A percentile compares a stretch with the other conserved stretches of the same genome.
phyloP scores from a whole-genome alignment of 2,888 invertebrate genomes.

The Smittia aterrima region DNA sequence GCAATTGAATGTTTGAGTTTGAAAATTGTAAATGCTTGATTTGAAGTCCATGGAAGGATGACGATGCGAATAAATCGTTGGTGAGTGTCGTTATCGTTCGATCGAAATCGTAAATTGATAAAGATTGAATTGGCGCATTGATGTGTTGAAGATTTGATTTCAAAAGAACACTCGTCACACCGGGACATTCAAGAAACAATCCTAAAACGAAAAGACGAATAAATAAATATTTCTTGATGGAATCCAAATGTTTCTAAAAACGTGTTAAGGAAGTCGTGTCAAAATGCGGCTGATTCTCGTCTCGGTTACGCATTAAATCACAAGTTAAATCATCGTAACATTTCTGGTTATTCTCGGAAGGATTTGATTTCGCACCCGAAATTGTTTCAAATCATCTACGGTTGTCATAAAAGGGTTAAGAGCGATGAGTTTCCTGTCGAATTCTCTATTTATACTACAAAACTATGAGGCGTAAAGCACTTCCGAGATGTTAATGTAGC shows the following conservation, averaged over 20 bases:
- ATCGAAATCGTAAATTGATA: conserved; percentile 87
- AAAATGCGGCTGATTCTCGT: too few species aligned
- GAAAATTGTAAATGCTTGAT: conserved; percentile 75
- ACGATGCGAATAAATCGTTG: conserved; percentile 69
- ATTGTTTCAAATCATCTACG: too few species aligned
- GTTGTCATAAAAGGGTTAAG: too few species aligned
- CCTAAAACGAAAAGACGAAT: conserved; percentile 53
- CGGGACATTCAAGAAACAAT: conserved; percentile 84
- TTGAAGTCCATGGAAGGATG: conserved; percentile 53
- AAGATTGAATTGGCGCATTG: conserved; percentile 71
- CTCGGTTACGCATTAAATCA: too few species aligned
- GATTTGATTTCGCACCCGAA: too few species aligned
- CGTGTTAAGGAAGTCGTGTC: too few species aligned
- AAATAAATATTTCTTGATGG: too few species aligned
- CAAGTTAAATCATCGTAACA: too few species aligned
- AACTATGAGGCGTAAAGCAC: background rate
- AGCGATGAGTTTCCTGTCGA: too few species aligned
- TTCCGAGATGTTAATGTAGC: background rate
- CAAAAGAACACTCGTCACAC: conserved; percentile 72
- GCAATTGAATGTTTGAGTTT: conserved; percentile 68
- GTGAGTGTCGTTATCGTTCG: conserved; percentile 73
- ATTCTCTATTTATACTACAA: background rate
- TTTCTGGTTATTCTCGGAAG: too few species aligned
- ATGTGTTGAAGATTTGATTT: conserved; percentile 70
- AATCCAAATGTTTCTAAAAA: background rate